These are phyloP conservation scores for Elgaria multicarinata DNA, from an alignment of 2,113 vertebrate genomes.

Conservation along the genomic window DNA sequence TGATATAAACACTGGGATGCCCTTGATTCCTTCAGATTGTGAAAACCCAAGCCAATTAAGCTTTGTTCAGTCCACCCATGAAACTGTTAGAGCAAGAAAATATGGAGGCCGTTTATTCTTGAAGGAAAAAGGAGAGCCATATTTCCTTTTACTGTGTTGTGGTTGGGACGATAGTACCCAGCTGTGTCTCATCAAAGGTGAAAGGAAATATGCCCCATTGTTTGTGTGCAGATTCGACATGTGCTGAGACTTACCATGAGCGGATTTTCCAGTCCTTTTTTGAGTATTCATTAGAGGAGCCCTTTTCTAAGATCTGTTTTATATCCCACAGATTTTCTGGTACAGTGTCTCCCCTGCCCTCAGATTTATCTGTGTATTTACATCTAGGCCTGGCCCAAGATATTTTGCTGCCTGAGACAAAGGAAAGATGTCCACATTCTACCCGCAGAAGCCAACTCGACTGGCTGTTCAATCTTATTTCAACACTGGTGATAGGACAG, in stretches of 20 bases:
- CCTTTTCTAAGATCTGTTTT: not conserved
- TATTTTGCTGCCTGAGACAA: too few species aligned
- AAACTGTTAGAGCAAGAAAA: not conserved
- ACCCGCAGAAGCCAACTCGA: too few species aligned
- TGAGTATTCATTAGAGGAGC: slow-evolving; percentile 20
- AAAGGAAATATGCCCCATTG: not conserved
- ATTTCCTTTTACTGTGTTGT: slow-evolving; percentile 28
- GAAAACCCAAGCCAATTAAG: slow-evolving; percentile 21
- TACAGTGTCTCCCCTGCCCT: not conserved
- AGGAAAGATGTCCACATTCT: too few species aligned
- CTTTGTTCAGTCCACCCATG: slow-evolving; percentile 44
- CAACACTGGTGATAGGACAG: too few species aligned
- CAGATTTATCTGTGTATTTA: not conserved
- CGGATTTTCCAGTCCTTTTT: slow-evolving; percentile 14
- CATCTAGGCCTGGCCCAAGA: not conserved
- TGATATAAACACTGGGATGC: not conserved
- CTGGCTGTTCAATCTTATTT: too few species aligned
- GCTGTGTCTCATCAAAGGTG: slow-evolving; percentile 62
- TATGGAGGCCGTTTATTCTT: slow-evolving; percentile 14
- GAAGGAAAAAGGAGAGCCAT: slow-evolving; percentile 28
- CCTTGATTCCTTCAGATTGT: not conserved
- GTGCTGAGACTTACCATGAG: slow-evolving; percentile 27
- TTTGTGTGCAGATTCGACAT: slow-evolving; percentile 27
- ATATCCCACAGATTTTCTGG: not conserved
- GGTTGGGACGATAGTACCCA: slow-evolving; percentile 48